Percentiles rank a stretch among this genome's conserved stretches.
These are phyloP conservation scores for Hyles lineata DNA, from an alignment of 2,888 invertebrate genomes.

Conservation along the genomic window DNA sequence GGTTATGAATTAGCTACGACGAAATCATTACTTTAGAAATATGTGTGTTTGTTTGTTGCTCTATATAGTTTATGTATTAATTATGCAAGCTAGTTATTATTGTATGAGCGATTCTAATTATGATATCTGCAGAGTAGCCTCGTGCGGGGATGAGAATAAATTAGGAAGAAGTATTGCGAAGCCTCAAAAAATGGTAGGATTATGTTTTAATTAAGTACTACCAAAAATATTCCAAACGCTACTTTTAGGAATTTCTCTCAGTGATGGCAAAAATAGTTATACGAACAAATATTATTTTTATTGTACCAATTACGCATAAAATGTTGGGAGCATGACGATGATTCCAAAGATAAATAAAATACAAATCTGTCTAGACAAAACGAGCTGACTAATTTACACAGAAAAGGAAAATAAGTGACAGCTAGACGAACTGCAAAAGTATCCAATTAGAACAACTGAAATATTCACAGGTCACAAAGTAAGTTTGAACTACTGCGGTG, in stretches of 20 bases:
- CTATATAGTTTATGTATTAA: neutral
- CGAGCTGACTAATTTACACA: slow-evolving; percentile 3
- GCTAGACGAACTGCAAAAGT: neutral
- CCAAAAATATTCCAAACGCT: too few relatives aligned
- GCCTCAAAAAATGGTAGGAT: too few relatives aligned
- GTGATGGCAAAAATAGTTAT: neutral
- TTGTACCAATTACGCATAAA: too few relatives aligned
- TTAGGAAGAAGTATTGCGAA: too few relatives aligned
- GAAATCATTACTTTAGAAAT: neutral
- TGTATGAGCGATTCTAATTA: too few relatives aligned
- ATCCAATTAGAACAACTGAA: slow-evolving; percentile 3
- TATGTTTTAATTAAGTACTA: too few relatives aligned
- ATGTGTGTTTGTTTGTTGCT: neutral
- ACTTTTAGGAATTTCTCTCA: too few relatives aligned
- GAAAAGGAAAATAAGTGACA: slow-evolving; percentile 1
- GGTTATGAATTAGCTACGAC: slow-evolving; percentile 21
- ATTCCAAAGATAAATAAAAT: neutral
- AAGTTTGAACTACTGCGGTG: neutral
- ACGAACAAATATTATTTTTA: too few relatives aligned
- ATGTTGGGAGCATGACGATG: neutral
- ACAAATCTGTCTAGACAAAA: neutral
- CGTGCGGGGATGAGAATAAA: too few relatives aligned
- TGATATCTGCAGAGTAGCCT: too few relatives aligned
- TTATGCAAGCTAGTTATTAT: neutral
- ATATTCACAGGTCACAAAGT: neutral